Evolutionary conservation across 35 echinoderm and acorn worm genomes (phyloP), one percentile per base, ranked within the genome.

Genomic region (Holothuria glaberrima): DNA sequence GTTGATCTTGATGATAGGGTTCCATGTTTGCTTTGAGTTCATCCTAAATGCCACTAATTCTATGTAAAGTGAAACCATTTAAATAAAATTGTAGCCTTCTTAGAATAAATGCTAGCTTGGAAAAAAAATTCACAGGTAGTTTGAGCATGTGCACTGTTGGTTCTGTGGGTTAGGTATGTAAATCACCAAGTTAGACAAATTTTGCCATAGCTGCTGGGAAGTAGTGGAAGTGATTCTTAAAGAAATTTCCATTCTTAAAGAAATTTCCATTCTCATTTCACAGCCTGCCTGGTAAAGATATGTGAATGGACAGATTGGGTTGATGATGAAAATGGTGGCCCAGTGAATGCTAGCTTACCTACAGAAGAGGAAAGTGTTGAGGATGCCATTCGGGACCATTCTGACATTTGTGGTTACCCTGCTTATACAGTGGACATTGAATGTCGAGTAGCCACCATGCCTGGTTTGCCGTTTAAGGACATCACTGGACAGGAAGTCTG

Each of bases 401-500:
- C 80, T 18, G 80, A 84, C 17, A 46, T 22, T 6, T 84, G 80
- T 63, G 80, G 80, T 9, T 61, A 84, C 57, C 80, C 80, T 84
- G 57, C 22, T 12, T 84, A 84, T 29, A 84, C 80, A 22, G 80
- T 84, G 22, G 80, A 84, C 57, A 84, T 84, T 30, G 80, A 84
- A 57, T 84, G 80, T 30, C 52, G 80, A 2, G 57, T 63, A 22
- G 59, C 21, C 2, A 41, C n/a, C 46, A 84, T 33, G n/a, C 80
- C 80, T 58, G 24, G 46, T 20, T 28, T 84, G 29, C 20, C 80
- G 12, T 84, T 84, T 63, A 27, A 59, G 27, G 33, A 84, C 28
- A 84, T 84, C 25, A 58, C 80, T 27, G 80, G 80, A n/a, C 80
- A 84, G 57, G 80, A 84, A 63, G 80, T 84, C 0, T 84, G 80